Base-by-base conservation (phyloP, 2,888 invertebrate species). In the Leptopilina syphax region DNA sequence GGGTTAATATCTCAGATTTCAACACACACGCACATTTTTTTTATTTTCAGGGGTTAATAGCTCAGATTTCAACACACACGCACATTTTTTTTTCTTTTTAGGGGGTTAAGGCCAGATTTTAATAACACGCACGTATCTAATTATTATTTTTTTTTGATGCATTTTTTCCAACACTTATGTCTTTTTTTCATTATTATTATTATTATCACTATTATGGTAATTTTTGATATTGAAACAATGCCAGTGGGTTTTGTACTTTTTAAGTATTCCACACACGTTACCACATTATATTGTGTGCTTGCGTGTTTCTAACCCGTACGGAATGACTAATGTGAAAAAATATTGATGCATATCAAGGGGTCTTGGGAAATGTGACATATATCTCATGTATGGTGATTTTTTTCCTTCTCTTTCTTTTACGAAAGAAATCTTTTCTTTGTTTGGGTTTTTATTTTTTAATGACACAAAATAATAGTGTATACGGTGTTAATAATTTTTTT, bases 321-420 rank as follows among this genome's bases (percentile, higher is more conserved):
- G 73, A 73, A 73, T 73, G 57, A 73, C 57, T 73, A 34, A 73
- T 73, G 41, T 57, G 73, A 73, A 73, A 73, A 73, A 73, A 73
- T 73, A 73, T 73, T 73, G 73, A 73, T 57, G 73, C 73, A 73
- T 73, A 41, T 73, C 57, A 57, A 57, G 73, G 73, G 65, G 57
- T 24, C 63, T 63, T 63, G 73, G 34, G 34, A 34, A 73, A 57
- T n/a, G n/a, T 8, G 50, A 73, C 54, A 34, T 73, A 41, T 65
- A 65, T 65, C 65, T 65, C 34, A 27, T 54, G 57, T 73, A 41
- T 57, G 57, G 8, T 57, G 73, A 24, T 73, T 73, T 34, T 27
- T 34, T 34, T 44, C 44, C 8, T 44, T 44, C 34, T 8, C 44
- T 44, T 44, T 44, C 8, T 44, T 44, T 44, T 44, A 44, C 8